Evolutionary conservation across 2,888 invertebrate genomes (phyloP).

Genomic region (Furcula furcula): DNA sequence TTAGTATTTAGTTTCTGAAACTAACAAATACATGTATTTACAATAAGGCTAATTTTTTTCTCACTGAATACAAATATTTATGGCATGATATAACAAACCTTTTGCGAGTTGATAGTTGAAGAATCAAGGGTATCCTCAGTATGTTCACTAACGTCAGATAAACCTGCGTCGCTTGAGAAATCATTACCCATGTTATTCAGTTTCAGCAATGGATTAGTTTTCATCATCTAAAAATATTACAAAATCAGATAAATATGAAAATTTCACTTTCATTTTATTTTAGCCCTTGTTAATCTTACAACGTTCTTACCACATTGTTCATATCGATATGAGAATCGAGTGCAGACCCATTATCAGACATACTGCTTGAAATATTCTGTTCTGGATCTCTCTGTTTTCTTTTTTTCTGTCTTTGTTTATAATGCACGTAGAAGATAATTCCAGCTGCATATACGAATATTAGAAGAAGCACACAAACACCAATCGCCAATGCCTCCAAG

Average conservation of each 20-base stretch:
- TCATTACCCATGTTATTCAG: slow-evolving; percentile 50
- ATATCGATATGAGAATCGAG: slow-evolving; percentile 66
- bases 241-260: no score
- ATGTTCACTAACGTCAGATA: slow-evolving; percentile 68
- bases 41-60: no score
- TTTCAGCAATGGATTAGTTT: slow-evolving; percentile 68
- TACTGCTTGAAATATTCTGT: slow-evolving; percentile 52
- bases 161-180: slow-evolving; percentile 55
- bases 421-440: slow-evolving; percentile 90
- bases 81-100: slow-evolving; percentile 35
- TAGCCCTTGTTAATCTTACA: no score
- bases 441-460: slow-evolving; percentile 92
- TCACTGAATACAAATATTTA: no score
- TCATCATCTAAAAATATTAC: slow-evolving; percentile 61
- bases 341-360: slow-evolving; percentile 61
- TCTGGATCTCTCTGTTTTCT: slow-evolving; percentile 73
- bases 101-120: slow-evolving; percentile 50
- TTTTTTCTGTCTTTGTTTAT: slow-evolving; percentile 85
- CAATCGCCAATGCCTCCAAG: slow-evolving; percentile 91
- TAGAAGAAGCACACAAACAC: slow-evolving; percentile 88
- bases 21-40: slow-evolving; percentile 31
- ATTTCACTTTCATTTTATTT: no score
- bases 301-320: slow-evolving; percentile 63
- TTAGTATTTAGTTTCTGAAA: slow-evolving; percentile 67
- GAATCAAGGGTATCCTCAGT: slow-evolving; percentile 66